Evolutionary conservation across 2,113 vertebrate genomes (phyloP), one percentile per base, ranked within the genome.

Genomic region (Erpornis zantholeuca): DNA sequence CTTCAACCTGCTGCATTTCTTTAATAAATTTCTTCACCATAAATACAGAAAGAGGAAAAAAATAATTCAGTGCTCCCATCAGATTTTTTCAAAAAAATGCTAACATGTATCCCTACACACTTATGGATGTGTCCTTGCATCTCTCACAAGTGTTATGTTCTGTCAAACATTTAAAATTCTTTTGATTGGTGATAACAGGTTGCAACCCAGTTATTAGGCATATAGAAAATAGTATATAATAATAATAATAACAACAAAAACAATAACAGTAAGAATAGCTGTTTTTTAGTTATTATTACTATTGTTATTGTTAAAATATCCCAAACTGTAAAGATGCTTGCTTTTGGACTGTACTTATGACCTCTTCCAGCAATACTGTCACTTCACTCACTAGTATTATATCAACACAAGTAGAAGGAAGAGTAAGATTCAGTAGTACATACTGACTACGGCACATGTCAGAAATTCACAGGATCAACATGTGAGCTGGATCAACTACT

Each of bases 21-120:
- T 61, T 31, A 33, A 4, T 50, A 70, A 65, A 75, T 65, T 53
- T 86, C 22, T 36, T 65, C 11, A 73, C 19, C 23, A 35, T 36
- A 64, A 69, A 65, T 61, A 40, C 4, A 28, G 2, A 3, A 8
- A 28, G 27, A 29, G 5, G 2, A 33, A 61, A 54, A n/a, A 65
- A 57, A 25, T 17, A 65, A 38, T 18, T 23, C 29, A 57, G 21
- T 61, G 8, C 5, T 87, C 5, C 14, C 11, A 44, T 63, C 9
- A 44, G 21, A 4, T 31, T 21, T 87, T 84, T 59, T 33, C 52
- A 75, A 80, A 57, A 17, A 80, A 54, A 47, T 65, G n/a, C 25
- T 72, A 50, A 53, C 3, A n/a, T 0, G 0, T 79, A 50, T 9
- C 13, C 6, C 25, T 40, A 45, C 2, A 47, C 7, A 29, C 7